Evolutionary conservation across 1,140 invertebrate genomes (phyloP).

Genomic region (Drosophila sp.): DNA sequence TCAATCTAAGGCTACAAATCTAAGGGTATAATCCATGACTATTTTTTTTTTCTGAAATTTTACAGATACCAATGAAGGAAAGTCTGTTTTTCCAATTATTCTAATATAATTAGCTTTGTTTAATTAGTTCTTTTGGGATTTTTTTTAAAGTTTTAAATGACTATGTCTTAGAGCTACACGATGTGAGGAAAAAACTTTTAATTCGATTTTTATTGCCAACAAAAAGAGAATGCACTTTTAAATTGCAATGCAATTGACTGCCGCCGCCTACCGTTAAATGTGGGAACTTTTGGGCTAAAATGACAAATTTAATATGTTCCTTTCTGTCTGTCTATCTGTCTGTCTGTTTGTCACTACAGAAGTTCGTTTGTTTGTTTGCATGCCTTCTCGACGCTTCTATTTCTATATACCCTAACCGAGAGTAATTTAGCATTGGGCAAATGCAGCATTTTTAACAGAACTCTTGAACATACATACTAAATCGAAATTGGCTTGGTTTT

Average conservation of each 20-base stretch:
- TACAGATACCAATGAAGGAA: too few relatives aligned
- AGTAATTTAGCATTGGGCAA: constrained; percentile 6
- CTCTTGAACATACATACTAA: too few relatives aligned
- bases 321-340: constrained; percentile 33
- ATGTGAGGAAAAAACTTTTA: background rate
- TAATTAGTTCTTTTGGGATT: too few relatives aligned
- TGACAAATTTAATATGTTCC: constrained; percentile 79
- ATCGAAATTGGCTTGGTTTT: too few relatives aligned
- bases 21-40: too few relatives aligned
- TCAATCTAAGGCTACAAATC: too few relatives aligned
- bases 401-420: background rate
- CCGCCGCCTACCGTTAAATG: constrained; percentile 21
- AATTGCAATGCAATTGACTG: constrained; percentile 38
- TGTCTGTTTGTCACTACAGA: constrained; percentile 7
- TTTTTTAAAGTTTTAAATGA: background rate
- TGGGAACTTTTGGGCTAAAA: constrained; percentile 52
- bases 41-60: too few relatives aligned
- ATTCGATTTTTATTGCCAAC: background rate
- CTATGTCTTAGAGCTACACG: background rate
- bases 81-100: too few relatives aligned
- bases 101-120: too few relatives aligned
- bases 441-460: background rate
- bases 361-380: constrained; percentile 46
- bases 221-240: constrained; percentile 24
- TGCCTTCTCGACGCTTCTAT: constrained; percentile 56